Percentiles rank a stretch among this genome's conserved stretches.
Conservation (phyloP, 2,888 invertebrate genomes). For the Phymatocera aterrima region DNA sequence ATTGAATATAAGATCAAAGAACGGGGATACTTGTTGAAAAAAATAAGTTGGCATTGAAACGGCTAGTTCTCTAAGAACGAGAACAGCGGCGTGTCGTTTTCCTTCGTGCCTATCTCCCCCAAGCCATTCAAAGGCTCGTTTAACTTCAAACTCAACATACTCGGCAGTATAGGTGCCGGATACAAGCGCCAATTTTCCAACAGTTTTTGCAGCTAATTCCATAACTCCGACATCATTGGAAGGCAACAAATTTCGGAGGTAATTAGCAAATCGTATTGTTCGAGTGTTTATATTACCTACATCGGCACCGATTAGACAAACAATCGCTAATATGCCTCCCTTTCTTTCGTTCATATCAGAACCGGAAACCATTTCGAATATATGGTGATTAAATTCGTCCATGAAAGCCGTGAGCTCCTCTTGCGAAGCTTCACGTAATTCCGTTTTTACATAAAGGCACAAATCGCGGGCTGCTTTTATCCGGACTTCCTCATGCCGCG, state of each 20-base stretch:
- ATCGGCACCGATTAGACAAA: slow-evolving; percentile 95
- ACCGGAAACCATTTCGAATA: slow-evolving; percentile 97
- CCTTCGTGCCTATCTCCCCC: slow-evolving; percentile 94
- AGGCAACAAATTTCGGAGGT: slow-evolving; percentile 91
- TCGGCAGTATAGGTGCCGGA: slow-evolving; percentile 96
- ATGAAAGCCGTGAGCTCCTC: slow-evolving; percentile 94
- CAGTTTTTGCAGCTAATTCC: slow-evolving; percentile 96
- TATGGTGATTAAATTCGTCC: slow-evolving; percentile 96
- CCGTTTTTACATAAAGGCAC: slow-evolving; percentile 93
- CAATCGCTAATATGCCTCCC: slow-evolving; percentile 96
- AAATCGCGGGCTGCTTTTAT: slow-evolving; percentile 92
- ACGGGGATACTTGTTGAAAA: slow-evolving; percentile 94
- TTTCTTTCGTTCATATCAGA: slow-evolving; percentile 95
- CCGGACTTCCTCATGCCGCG: slow-evolving; percentile 89
- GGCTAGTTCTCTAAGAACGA: slow-evolving; percentile 94
- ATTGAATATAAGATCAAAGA: slow-evolving; percentile 95
- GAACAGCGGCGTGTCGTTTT: slow-evolving; percentile 93
- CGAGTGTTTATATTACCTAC: slow-evolving; percentile 93
- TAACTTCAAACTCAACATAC: slow-evolving; percentile 98
- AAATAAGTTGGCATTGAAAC: slow-evolving; percentile 98
- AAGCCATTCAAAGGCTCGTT: slow-evolving; percentile 96
- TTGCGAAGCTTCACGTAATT: slow-evolving; percentile 90
- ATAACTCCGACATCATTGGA: slow-evolving; percentile 95
- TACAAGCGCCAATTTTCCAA: slow-evolving; percentile 93
- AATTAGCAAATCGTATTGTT: slow-evolving; percentile 94